A percentile compares a stretch with the other conserved stretches of the same genome.
These are phyloP conservation scores for Mythimna ferrago DNA, from an alignment of 2,888 invertebrate genomes.

Conservation along the genomic window DNA sequence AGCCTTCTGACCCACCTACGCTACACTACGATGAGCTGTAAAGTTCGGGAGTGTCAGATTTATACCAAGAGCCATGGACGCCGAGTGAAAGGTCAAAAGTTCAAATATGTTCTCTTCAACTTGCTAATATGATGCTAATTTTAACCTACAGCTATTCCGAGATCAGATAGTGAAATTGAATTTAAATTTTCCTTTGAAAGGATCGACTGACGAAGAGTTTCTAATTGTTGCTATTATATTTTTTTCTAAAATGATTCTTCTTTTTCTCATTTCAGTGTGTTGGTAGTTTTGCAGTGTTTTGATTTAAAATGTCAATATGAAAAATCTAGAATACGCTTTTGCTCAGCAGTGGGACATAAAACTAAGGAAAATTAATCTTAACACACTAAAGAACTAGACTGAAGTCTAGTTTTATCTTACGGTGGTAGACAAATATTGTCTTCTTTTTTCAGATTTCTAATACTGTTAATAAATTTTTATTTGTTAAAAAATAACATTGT, in stretches of 20 bases:
- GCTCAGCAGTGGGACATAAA: too few relatives aligned
- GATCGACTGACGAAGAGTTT: neutral
- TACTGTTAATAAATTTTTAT: too few relatives aligned
- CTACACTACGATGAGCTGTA: slow-evolving; percentile 1
- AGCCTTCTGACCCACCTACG: neutral
- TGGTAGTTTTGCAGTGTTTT: too few relatives aligned
- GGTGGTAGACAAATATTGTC: too few relatives aligned
- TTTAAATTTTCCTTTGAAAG: neutral
- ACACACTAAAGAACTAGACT: too few relatives aligned
- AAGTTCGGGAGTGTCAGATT: slow-evolving; percentile 51
- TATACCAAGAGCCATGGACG: slow-evolving; percentile 28
- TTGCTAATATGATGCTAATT: slow-evolving; percentile 34
- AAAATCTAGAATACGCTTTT: too few relatives aligned
- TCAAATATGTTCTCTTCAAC: slow-evolving; percentile 16
- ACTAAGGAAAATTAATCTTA: too few relatives aligned
- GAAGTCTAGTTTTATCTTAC: too few relatives aligned
- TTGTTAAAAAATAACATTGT: too few relatives aligned
- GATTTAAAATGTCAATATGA: too few relatives aligned
- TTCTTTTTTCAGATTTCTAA: too few relatives aligned
- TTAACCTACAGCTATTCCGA: neutral
- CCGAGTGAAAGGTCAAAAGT: slow-evolving; percentile 34
- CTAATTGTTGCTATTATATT: neutral
- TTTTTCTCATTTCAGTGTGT: too few relatives aligned
- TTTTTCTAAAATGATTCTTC: neutral
- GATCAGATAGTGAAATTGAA: neutral